A percentile compares a stretch with the other conserved stretches of the same genome.
phyloP scores from a whole-genome alignment of 2,797 vertebrate genomes.

The Netta rufina region DNA sequence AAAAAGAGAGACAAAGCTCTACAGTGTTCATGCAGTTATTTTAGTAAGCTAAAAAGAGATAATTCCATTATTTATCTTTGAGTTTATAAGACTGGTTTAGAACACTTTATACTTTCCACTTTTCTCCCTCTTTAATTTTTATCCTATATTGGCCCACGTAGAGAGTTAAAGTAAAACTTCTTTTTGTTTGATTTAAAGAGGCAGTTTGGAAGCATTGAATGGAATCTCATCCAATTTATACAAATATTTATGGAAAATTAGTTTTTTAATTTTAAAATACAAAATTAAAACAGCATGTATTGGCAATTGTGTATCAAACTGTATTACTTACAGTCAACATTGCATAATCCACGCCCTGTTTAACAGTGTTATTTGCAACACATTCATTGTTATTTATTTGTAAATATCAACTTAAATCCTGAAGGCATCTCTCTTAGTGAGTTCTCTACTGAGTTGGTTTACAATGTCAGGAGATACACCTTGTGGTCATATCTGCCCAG shows the following conservation, averaged over 20 bases:
- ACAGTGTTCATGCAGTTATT: neutral
- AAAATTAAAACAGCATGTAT: neutral
- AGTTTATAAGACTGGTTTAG: neutral
- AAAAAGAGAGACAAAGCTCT: neutral
- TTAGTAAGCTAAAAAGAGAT: neutral
- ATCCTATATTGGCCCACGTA: neutral
- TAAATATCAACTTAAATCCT: neutral
- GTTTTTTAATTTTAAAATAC: neutral
- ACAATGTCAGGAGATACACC: neutral
- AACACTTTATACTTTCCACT: neutral
- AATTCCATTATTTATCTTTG: neutral
- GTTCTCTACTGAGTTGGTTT: neutral
- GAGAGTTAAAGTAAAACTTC: rapidly evolving
- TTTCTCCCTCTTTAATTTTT: neutral
- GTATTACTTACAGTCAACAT: neutral
- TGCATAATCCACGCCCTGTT: neutral
- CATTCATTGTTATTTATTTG: neutral
- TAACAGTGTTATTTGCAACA: neutral
- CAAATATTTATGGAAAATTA: neutral
- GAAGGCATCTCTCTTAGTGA: neutral
- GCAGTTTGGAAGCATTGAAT: neutral
- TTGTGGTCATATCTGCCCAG: neutral
- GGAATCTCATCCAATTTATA: neutral
- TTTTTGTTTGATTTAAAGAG: neutral
- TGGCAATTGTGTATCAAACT: neutral